phyloP scores from a whole-genome alignment of 2,888 invertebrate genomes.

The Drosophila fungiperda region DNA sequence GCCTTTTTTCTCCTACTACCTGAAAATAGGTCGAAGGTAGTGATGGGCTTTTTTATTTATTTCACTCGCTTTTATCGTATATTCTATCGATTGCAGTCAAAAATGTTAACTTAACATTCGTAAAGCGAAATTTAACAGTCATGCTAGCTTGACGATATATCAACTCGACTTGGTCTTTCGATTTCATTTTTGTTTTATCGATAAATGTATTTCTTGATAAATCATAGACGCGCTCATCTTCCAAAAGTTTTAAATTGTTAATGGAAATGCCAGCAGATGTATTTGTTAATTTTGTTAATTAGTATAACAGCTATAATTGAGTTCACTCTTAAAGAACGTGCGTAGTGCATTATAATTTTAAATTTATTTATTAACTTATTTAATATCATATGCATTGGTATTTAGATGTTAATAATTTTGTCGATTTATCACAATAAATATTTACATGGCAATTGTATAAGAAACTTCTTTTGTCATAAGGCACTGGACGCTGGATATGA shows the following conservation, averaged over 20 bases:
- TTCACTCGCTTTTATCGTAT: slow-evolving; percentile 20
- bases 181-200: background rate
- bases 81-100: slow-evolving; percentile 9
- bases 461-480: slow-evolving; percentile 15
- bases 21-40: slow-evolving; percentile 73
- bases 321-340: background rate
- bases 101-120: slow-evolving; percentile 22
- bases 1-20: slow-evolving; percentile 63
- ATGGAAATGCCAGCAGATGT: background rate
- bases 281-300: slow-evolving; percentile 1
- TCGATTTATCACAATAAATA: background rate
- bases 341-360: background rate
- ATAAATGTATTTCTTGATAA: slow-evolving; percentile 4
- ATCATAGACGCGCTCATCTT: slow-evolving; percentile 1
- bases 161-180: background rate
- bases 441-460: slow-evolving; percentile 2
- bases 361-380: background rate
- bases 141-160: slow-evolving; percentile 2
- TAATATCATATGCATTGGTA: background rate
- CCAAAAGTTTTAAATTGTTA: background rate
- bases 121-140: slow-evolving; percentile 7
- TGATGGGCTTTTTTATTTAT: slow-evolving; percentile 43
- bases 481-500: slow-evolving; percentile 6
- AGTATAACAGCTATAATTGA: background rate
- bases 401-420: background rate